Conservation (phyloP, 2,113 vertebrate species). For the Centrocercus urophasianus region DNA sequence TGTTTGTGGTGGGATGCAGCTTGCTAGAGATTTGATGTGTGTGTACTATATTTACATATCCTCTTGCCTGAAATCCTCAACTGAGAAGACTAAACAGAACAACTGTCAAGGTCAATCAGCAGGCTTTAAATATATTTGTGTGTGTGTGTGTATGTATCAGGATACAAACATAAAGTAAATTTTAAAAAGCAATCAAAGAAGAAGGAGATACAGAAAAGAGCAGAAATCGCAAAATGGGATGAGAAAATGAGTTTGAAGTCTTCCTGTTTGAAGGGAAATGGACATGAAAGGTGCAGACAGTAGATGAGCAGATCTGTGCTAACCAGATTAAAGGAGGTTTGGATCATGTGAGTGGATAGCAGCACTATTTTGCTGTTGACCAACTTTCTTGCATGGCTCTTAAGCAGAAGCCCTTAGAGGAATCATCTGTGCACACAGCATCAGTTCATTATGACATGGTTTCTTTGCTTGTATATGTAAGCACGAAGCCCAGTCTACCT, state of each 20-base stretch:
- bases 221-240: neutral
- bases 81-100: neutral
- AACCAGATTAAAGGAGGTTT: neutral
- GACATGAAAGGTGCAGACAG: neutral
- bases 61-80: constrained; percentile 1
- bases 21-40: accelerated
- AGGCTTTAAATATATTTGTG: neutral
- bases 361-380: neutral
- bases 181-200: neutral
- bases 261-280: neutral
- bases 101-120: constrained; percentile 35
- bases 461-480: neutral
- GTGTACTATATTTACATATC: neutral
- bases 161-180: neutral
- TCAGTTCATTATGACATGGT: neutral
- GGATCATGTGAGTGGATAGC: accelerated
- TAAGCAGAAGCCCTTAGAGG: neutral
- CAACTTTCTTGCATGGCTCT: neutral
- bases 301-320: neutral
- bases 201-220: neutral
- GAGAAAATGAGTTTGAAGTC: neutral
- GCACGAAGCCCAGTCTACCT: too few species aligned
- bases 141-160: neutral
- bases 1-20: neutral
- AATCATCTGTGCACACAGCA: neutral